phyloP scores from a whole-genome alignment of 2,113 vertebrate genomes.

The Notechis scutatus region DNA sequence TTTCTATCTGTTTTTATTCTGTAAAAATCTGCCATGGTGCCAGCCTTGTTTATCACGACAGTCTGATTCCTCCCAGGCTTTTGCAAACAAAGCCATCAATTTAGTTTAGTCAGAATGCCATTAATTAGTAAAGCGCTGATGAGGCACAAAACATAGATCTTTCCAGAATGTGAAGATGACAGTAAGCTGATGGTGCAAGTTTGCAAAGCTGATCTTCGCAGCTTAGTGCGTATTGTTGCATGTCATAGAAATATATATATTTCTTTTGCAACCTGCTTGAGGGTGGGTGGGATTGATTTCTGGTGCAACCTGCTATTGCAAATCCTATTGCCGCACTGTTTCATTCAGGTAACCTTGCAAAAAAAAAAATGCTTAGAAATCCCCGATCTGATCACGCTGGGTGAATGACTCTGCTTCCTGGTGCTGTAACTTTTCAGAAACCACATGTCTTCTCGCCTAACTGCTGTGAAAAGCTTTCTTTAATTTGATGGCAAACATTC shows the following conservation, averaged over 20 bases:
- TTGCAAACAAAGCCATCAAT: constrained; percentile 46
- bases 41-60: constrained; percentile 45
- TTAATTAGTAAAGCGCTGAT: constrained; percentile 64
- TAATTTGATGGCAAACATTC: constrained; percentile 48
- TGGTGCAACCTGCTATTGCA: neutral
- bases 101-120: constrained; percentile 52
- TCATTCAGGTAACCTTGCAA: constrained; percentile 37
- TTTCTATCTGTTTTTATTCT: neutral
- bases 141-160: constrained; percentile 45
- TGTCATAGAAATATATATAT: neutral
- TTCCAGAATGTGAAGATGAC: constrained; percentile 41
- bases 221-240: constrained; percentile 34
- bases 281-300: neutral
- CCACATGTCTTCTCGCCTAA: constrained; percentile 32
- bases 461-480: constrained; percentile 38
- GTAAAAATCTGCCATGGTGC: constrained; percentile 25
- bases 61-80: constrained; percentile 21
- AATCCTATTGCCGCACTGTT: neutral
- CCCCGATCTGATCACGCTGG: constrained; percentile 32
- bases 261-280: neutral
- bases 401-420: constrained; percentile 31
- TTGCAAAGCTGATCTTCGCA: constrained; percentile 27
- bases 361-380: constrained; percentile 3
- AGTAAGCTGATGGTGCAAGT: constrained; percentile 61
- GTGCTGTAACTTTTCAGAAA: constrained; percentile 29